Evolutionary conservation across 2,797 vertebrate species (phyloP).

Genomic region (Gambusia yucatana): DNA sequence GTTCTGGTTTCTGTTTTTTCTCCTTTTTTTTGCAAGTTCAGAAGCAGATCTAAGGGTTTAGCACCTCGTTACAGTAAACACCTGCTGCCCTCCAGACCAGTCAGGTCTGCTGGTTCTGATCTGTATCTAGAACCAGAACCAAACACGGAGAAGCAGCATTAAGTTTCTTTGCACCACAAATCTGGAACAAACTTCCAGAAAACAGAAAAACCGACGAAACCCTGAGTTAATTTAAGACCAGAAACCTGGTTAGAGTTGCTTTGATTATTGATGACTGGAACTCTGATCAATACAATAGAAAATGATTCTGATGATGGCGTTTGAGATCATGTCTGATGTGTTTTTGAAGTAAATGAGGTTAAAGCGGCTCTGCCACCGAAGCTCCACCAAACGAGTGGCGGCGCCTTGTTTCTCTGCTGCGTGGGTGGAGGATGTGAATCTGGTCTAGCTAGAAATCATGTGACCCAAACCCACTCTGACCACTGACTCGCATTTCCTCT

Average conservation of each 20-base stretch:
- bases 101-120: no score
- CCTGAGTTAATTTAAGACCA: no score
- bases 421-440: not conserved
- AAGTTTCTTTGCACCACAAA: no score
- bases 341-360: not conserved
- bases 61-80: not conserved
- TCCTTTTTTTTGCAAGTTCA: not conserved
- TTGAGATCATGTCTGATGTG: not conserved
- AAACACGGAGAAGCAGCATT: no score
- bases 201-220: no score
- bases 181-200: no score
- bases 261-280: no score
- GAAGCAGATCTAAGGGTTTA: not conserved
- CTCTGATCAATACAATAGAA: no score
- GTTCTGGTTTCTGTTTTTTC: not conserved
- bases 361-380: not conserved
- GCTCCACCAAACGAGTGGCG: not conserved
- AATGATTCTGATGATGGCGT: no score
- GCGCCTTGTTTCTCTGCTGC: not conserved
- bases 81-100: not conserved
- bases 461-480: slow-evolving; percentile 3
- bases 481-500: not conserved
- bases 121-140: no score
- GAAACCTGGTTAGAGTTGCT: no score
- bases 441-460: not conserved